phyloP scores from a whole-genome alignment of 2,888 invertebrate genomes.

The Bugulina stolonifera region DNA sequence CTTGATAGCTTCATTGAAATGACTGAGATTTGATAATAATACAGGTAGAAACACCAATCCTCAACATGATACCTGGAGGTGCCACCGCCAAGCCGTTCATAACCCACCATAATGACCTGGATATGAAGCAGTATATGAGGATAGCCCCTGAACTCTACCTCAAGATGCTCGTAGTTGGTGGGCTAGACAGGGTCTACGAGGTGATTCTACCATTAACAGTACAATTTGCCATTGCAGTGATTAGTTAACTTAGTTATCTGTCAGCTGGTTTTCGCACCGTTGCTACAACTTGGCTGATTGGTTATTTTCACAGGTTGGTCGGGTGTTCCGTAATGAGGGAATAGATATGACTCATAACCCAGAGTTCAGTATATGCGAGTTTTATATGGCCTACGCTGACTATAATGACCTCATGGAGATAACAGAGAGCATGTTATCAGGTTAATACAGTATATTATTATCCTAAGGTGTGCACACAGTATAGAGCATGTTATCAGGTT shows the following conservation, averaged over 20 bases:
- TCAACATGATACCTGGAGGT: conserved; percentile 98
- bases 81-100: conserved; percentile 97
- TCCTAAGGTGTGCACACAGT: no score
- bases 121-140: conserved; percentile 94
- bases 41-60: conserved; percentile 94
- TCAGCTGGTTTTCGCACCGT: no score
- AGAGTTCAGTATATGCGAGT: conserved; percentile 98
- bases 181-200: conserved; percentile 81
- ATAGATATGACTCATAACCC: conserved; percentile 99
- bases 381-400: conserved; percentile 99
- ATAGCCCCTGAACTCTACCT: conserved; percentile 96
- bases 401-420: conserved; percentile 89
- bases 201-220: no score
- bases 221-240: no score
- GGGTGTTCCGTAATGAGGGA: conserved; percentile 96
- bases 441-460: no score
- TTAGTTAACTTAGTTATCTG: no score
- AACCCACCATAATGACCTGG: conserved; percentile 96
- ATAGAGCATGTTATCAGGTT: no score
- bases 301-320: conserved; percentile 55
- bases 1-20: no score
- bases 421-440: conserved; percentile 84
- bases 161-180: conserved; percentile 97
- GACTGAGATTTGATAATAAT: no score
- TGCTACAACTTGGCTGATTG: no score